Conservation (phyloP, 2,113 vertebrate genomes). For the Hydropotes inermis region DNA sequence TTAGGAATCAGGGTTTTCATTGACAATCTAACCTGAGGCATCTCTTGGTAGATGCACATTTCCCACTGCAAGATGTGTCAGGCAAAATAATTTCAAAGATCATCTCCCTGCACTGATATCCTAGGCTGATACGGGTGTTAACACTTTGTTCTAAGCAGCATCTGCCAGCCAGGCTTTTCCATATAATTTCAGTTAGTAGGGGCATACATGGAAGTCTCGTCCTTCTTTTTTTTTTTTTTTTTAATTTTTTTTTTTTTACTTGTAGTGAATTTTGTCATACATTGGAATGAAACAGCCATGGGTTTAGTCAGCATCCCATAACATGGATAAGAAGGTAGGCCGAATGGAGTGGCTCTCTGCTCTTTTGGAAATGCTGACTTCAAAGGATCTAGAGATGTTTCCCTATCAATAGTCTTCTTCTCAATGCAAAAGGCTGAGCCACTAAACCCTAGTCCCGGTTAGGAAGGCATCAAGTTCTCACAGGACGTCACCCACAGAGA, state of each 20-base stretch:
- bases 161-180: conserved; percentile 63
- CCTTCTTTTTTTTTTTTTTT: too few relatives aligned
- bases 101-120: conserved; percentile 35
- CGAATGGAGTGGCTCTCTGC: not conserved
- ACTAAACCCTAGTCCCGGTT: conserved; percentile 55
- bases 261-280: too few relatives aligned
- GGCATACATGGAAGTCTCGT: not conserved
- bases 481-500: not conserved
- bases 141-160: conserved; percentile 36
- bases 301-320: not conserved
- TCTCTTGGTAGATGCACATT: conserved; percentile 31
- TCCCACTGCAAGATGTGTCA: not conserved
- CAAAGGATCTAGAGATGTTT: conserved; percentile 42
- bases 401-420: conserved; percentile 57
- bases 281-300: too few relatives aligned
- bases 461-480: conserved; percentile 72
- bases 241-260: too few relatives aligned
- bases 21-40: not conserved
- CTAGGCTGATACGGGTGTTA: not conserved
- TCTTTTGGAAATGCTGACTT: conserved; percentile 58
- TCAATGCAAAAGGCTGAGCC: conserved; percentile 55
- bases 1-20: conserved; percentile 38
- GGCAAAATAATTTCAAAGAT: conserved; percentile 47
- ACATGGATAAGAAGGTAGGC: not conserved
- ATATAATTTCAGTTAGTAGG: conserved; percentile 23